A percentile compares a stretch with the other conserved stretches of the same genome.
Conservation (phyloP, 2,797 vertebrate species). For the Eulemur mongoz region DNA sequence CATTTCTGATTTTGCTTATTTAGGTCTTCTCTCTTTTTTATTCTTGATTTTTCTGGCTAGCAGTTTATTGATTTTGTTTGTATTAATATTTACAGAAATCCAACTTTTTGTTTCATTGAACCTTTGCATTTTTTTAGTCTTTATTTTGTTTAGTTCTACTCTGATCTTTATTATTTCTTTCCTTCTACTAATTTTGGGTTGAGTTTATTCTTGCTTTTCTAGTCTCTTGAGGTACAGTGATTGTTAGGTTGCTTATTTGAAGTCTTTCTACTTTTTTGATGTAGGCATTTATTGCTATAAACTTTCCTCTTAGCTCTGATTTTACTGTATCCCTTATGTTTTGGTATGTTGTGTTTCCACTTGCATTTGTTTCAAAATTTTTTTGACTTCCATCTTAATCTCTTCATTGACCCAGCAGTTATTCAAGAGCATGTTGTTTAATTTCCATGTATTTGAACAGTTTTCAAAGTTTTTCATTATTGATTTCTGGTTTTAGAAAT, state of each 20-base stretch:
- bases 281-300: background rate
- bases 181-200: background rate
- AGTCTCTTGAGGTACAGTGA: background rate
- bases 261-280: background rate
- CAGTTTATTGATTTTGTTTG: background rate
- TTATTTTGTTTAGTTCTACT: background rate
- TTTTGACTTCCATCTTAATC: background rate
- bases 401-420: background rate
- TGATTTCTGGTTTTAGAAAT: background rate
- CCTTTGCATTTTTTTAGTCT: background rate
- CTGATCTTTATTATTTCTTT: background rate
- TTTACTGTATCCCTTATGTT: background rate
- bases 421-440: background rate
- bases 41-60: background rate
- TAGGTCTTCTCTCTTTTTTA: background rate
- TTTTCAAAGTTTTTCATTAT: background rate
- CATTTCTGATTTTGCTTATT: background rate
- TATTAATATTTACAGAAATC: background rate
- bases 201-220: background rate
- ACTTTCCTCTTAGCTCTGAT: background rate
- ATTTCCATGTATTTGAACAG: background rate
- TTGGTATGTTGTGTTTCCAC: background rate
- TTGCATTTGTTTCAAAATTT: background rate
- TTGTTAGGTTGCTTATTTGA: background rate
- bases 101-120: background rate